phyloP scores from a whole-genome alignment of 2,113 vertebrate species.

The Tauraco erythrolophus region DNA sequence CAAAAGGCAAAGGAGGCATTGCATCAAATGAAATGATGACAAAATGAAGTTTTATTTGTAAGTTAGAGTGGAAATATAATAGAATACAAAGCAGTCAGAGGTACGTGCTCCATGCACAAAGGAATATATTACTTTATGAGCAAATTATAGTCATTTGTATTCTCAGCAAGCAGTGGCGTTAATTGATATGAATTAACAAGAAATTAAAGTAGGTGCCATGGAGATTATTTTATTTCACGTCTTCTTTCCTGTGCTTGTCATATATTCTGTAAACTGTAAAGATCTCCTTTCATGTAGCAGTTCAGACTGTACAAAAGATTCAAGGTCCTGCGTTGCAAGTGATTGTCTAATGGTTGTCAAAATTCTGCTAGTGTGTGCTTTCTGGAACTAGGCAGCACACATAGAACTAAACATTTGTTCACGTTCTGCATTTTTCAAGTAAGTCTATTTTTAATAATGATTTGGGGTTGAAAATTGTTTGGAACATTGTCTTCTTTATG shows the following conservation, averaged over 20 bases:
- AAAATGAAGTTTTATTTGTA: conserved; percentile 34
- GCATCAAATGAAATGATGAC: not conserved
- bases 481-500: not conserved
- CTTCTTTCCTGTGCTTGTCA: not conserved
- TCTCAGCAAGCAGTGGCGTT: conserved; percentile 16
- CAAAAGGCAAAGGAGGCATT: conserved; percentile 1
- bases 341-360: not conserved
- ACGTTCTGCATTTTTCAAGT: not conserved
- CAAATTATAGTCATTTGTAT: conserved; percentile 48
- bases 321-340: not conserved
- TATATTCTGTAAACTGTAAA: not conserved
- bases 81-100: not conserved
- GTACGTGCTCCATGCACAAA: not conserved
- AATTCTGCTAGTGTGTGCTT: not conserved
- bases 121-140: not conserved
- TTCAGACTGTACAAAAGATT: not conserved
- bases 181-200: conserved; percentile 42
- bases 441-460: not conserved
- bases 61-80: conserved; percentile 6
- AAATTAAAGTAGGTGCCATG: conserved; percentile 12
- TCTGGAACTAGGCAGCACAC: not conserved
- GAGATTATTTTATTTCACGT: not conserved
- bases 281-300: not conserved
- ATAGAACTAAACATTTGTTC: not conserved
- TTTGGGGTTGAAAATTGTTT: not conserved